Conservation (phyloP, 2,888 invertebrate genomes). For the Syritta pipiens region DNA sequence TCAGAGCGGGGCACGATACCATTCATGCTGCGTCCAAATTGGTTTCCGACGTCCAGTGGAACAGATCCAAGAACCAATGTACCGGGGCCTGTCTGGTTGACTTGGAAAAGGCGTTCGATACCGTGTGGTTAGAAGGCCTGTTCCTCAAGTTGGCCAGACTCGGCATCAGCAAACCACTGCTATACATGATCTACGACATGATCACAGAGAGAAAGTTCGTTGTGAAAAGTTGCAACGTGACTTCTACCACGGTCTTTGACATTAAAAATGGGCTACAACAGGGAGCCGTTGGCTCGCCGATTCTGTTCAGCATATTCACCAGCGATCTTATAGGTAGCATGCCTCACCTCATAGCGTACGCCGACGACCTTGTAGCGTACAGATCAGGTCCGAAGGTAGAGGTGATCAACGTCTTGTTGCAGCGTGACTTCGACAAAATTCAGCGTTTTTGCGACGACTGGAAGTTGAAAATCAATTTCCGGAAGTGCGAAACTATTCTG, state of each 20-base stretch:
- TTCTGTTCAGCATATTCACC: not conserved
- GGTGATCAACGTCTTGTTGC: not conserved
- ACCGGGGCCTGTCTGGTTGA: not conserved
- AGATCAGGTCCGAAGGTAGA: not conserved
- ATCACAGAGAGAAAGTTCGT: not conserved
- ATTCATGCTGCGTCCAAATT: constrained; percentile 5
- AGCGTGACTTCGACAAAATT: constrained; percentile 4
- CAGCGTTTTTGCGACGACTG: constrained; percentile 3
- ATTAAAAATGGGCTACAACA: constrained; percentile 2
- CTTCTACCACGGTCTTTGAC: not conserved
- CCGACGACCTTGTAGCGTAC: not conserved
- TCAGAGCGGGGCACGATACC: constrained; percentile 3
- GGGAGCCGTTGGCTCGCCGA: not conserved
- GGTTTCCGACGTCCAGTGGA: not conserved
- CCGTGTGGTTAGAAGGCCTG: not conserved
- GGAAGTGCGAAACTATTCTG: not conserved
- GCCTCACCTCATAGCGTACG: not conserved
- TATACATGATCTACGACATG: not conserved
- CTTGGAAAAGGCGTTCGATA: not conserved
- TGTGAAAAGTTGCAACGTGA: not conserved
- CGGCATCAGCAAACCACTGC: not conserved
- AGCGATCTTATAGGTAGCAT: not conserved
- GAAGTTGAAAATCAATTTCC: constrained; percentile 3
- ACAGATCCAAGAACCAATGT: not conserved
- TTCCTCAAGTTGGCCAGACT: not conserved